Percentiles rank a stretch among this genome's conserved stretches.
These are phyloP conservation scores for Drosophila trapezifrons DNA, from an alignment of 1,140 invertebrate genomes.

Conservation along the genomic window DNA sequence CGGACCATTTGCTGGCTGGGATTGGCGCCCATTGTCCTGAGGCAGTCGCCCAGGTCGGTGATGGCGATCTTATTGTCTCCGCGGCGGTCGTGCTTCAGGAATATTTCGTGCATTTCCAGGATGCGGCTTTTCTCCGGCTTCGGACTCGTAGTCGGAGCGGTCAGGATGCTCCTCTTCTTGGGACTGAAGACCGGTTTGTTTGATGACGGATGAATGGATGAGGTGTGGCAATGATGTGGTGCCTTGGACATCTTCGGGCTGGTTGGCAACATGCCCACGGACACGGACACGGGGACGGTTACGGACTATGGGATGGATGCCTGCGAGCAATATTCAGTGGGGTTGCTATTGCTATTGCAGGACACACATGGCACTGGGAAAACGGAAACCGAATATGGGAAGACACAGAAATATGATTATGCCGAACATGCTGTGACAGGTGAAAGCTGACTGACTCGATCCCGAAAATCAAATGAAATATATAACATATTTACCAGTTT, in stretches of 20 bases:
- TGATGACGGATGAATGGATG: conserved; percentile 21
- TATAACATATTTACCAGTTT: neutral
- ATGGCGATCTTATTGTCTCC: conserved; percentile 60
- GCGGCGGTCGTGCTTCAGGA: conserved; percentile 33
- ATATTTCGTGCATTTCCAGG: conserved; percentile 34
- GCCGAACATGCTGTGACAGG: conserved; percentile 69
- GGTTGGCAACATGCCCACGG: too few relatives aligned
- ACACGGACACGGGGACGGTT: conserved; percentile 3
- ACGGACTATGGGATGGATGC: conserved; percentile 3
- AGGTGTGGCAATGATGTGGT: neutral
- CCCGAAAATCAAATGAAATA: neutral
- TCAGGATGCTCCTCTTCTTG: neutral
- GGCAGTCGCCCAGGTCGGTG: conserved; percentile 70
- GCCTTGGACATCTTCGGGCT: conserved; percentile 8
- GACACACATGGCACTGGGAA: conserved; percentile 39
- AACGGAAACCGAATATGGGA: conserved; percentile 48
- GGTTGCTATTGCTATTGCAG: conserved; percentile 1
- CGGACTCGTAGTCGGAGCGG: conserved; percentile 11
- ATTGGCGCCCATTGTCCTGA: conserved; percentile 82
- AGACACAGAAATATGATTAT: conserved; percentile 47
- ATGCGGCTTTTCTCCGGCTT: conserved; percentile 20
- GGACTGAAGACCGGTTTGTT: neutral
- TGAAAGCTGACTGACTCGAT: conserved; percentile 43
- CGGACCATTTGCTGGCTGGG: conserved; percentile 82
- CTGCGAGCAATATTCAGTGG: conserved; percentile 10